Base-by-base conservation (phyloP, 2,888 invertebrate genomes). In the Eupithecia dodoneata region DNA sequence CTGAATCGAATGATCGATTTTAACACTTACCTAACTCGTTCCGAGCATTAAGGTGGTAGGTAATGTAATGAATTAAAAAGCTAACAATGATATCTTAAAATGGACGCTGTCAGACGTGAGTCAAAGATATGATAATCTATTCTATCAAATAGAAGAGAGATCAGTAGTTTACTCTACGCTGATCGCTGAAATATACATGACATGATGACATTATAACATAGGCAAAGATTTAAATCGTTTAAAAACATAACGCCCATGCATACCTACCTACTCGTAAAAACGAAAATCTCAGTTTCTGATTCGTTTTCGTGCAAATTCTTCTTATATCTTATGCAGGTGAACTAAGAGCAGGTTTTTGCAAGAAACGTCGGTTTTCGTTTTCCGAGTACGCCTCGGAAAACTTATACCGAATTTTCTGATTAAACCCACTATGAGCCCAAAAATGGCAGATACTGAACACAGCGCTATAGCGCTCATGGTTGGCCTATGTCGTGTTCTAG, bases 21-120 rank as follows among this genome's bases (percentile, higher is more conserved):
- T 55, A n/a, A 55, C n/a, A n/a, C n/a, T n/a, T 55, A n/a, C 55
- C n/a, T 55, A 55, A n/a, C n/a, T 55, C 55, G 55, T 55, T 55
- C 55, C 1, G 5, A n/a, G 55, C 55, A 6, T n/a, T 55, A n/a
- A 55, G 2, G 55, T 55, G n/a, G n/a, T 55, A 9, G 30, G 30
- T 30, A 30, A 30, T 30, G 2, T 52, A 52, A 12, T n/a, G n/a
- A 52, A 5, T 52, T 52, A 52, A 9, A 52, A 4, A 52, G 13
- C 4, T 52, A 2, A 52, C 15, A 5, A 52, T 52, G 52, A 4
- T 4, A 15, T 15, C 52, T 47, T 47, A 2, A 47, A 47, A 12
- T 47, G 9, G 12, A 47, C 2, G 10, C 47, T 49, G 49, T 49
- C 52, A n/a, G 55, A 7, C n/a, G 1, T n/a, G n/a, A 7, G 52